These are phyloP conservation scores for Campoplex capitator DNA, from an alignment of 2,888 invertebrate species.

Conservation along the genomic window DNA sequence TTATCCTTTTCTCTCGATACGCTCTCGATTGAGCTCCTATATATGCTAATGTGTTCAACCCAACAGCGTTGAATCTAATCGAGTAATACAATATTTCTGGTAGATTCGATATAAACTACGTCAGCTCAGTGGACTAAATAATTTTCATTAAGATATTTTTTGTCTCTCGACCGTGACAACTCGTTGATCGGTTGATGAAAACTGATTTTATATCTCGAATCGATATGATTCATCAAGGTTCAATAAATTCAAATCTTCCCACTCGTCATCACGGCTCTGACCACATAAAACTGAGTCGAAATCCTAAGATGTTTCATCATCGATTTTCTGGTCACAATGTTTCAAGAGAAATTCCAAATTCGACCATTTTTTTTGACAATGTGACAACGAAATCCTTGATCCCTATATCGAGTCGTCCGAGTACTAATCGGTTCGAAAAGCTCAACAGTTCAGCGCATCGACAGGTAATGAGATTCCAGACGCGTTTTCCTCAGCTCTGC, in stretches of 20 bases:
- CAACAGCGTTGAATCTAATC: conserved; percentile 26
- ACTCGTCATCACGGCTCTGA: neutral
- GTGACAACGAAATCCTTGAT: neutral
- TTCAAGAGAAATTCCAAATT: no score
- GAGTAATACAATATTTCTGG: conserved; percentile 22
- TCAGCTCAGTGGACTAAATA: neutral
- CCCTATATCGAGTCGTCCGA: no score
- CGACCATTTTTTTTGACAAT: no score
- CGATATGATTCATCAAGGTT: neutral
- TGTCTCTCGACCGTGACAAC: neutral
- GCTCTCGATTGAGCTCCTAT: conserved; percentile 44
- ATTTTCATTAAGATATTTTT: neutral
- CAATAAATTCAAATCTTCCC: neutral
- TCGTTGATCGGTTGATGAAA: neutral
- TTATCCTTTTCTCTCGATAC: conserved; percentile 27
- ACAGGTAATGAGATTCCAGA: conserved; percentile 81
- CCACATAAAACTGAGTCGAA: neutral
- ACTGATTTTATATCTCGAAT: neutral
- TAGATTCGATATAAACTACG: neutral
- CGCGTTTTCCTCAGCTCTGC: conserved; percentile 35
- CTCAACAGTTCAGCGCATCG: conserved; percentile 50
- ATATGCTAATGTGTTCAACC: conserved; percentile 44
- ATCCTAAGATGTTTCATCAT: neutral
- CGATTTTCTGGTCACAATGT: neutral
- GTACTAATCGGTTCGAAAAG: no score